phyloP scores from a whole-genome alignment of 2,888 invertebrate species.

The Morpho deidamia region DNA sequence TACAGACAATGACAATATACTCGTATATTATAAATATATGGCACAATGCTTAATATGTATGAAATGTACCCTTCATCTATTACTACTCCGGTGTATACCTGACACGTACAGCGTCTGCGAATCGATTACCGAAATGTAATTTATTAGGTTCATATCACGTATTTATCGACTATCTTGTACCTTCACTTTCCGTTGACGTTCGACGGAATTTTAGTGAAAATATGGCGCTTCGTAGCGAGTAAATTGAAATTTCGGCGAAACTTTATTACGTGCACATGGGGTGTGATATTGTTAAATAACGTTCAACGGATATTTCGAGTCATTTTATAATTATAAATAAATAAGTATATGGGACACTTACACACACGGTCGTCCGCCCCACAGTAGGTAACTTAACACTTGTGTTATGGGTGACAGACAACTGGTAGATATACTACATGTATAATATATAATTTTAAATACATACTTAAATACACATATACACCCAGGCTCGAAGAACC shows the following conservation, averaged over 20 bases:
- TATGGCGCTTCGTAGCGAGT: constrained; percentile 14
- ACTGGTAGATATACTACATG: too few relatives aligned
- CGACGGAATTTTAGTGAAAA: constrained; percentile 19
- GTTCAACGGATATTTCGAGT: not conserved
- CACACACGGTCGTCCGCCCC: too few relatives aligned
- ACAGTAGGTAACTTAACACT: too few relatives aligned
- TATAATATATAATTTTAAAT: too few relatives aligned
- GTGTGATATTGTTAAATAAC: constrained; percentile 7
- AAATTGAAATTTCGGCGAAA: constrained; percentile 20
- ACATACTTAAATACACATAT: too few relatives aligned
- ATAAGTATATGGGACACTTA: too few relatives aligned
- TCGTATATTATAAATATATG: not conserved
- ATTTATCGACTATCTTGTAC: constrained; percentile 28
- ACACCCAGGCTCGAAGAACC: too few relatives aligned
- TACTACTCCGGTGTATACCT: not conserved
- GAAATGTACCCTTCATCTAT: not conserved
- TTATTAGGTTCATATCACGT: constrained; percentile 26
- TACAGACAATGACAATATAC: too few relatives aligned
- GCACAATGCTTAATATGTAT: not conserved
- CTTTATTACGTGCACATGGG: constrained; percentile 21
- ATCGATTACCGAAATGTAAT: constrained; percentile 30
- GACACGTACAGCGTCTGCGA: constrained; percentile 12
- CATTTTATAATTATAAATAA: not conserved
- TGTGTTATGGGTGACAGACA: too few relatives aligned
- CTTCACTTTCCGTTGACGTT: constrained; percentile 20